These are phyloP conservation scores for Chondrilla cf. caribensis DNA, from an alignment of 37 sponge, comb jelly and placozoan species.

Conservation along the genomic window DNA sequence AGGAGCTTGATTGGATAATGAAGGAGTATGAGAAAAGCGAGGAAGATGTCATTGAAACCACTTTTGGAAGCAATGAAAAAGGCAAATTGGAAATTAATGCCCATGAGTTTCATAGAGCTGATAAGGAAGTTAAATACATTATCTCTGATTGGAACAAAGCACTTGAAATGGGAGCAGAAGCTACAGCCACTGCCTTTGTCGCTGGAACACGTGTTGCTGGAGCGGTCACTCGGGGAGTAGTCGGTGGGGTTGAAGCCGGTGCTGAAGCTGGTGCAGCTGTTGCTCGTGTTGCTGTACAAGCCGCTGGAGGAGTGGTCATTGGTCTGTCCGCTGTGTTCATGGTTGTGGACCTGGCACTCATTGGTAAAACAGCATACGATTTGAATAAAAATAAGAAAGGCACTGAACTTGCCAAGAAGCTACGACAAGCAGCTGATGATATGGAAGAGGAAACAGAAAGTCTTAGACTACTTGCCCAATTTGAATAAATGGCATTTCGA, in stretches of 20 bases:
- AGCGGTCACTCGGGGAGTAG: background rate
- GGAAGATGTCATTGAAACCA: too few relatives aligned
- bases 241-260: background rate
- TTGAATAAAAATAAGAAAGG: background rate
- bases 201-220: background rate
- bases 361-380: slow-evolving; percentile 3
- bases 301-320: background rate
- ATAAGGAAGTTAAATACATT: background rate
- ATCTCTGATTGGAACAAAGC: background rate
- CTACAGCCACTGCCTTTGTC: background rate
- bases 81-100: too few relatives aligned
- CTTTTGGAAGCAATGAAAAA: too few relatives aligned
- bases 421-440: too few relatives aligned
- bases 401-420: too few relatives aligned
- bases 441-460: too few relatives aligned
- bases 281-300: background rate
- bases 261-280: slow-evolving; percentile 15
- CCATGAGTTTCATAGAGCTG: too few relatives aligned
- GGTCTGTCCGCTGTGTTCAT: slow-evolving; percentile 18
- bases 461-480: too few relatives aligned
- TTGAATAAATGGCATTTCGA: too few relatives aligned
- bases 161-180: background rate
- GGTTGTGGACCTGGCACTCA: background rate
- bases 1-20: too few relatives aligned
- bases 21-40: too few relatives aligned